These are phyloP conservation scores for Cercocebus atys DNA, from an alignment of 2,113 vertebrate genomes.

Conservation along the genomic window DNA sequence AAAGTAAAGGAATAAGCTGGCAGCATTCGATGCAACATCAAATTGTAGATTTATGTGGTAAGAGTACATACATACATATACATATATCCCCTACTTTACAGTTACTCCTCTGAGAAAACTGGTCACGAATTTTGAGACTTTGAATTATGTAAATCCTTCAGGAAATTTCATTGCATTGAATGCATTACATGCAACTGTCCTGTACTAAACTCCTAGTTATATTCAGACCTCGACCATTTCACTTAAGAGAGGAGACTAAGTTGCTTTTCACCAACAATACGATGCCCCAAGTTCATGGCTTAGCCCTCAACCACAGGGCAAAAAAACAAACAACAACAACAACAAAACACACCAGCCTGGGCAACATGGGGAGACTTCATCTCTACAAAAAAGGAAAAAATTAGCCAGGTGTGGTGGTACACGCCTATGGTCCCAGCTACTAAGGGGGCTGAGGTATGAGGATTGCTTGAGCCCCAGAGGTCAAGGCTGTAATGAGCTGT, in stretches of 20 bases:
- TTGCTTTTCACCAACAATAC: not conserved
- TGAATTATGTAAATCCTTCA: not conserved
- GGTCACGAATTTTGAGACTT: not conserved
- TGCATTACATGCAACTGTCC: not conserved
- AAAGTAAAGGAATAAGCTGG: not conserved
- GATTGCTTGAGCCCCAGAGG: no score
- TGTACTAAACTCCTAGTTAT: not conserved
- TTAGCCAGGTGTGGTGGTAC: no score
- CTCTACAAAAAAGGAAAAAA: no score
- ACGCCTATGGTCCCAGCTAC: no score
- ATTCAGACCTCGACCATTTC: not conserved
- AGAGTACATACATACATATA: not conserved
- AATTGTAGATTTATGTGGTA: not conserved
- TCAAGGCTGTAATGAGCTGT: no score
- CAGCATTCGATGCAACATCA: not conserved
- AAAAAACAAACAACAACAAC: not conserved
- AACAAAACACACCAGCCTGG: not conserved
- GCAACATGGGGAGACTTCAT: no score
- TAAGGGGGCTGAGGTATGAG: no score
- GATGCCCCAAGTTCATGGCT: not conserved
- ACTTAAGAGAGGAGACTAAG: not conserved
- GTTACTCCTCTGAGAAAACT: not conserved
- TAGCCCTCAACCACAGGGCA: not conserved
- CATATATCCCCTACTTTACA: not conserved
- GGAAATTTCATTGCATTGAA: not conserved